phyloP scores from a whole-genome alignment of 2,797 vertebrate genomes.

The Synanceia verrucosa region DNA sequence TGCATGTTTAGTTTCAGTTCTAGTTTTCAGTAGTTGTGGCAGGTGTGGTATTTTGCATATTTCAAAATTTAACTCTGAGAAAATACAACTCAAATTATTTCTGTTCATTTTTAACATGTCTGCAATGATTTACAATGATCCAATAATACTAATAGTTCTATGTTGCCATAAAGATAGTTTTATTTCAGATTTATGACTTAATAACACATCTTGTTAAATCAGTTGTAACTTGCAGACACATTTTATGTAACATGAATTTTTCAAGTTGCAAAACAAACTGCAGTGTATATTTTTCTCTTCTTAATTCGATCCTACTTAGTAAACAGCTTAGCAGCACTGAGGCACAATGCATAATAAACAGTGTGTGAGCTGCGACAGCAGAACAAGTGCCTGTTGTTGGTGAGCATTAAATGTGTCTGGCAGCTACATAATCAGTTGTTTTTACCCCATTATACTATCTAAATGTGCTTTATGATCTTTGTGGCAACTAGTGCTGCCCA shows the following conservation, averaged over 20 bases:
- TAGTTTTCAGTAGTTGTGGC: neutral
- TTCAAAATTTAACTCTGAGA: neutral
- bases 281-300: neutral
- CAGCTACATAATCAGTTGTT: neutral
- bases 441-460: neutral
- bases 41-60: conserved; percentile 5
- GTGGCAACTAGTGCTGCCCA: neutral
- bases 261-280: conserved; percentile 7
- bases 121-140: neutral
- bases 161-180: too few relatives aligned
- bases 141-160: too few relatives aligned
- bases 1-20: conserved; percentile 39
- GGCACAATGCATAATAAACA: neutral
- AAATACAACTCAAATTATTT: neutral
- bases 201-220: too few relatives aligned
- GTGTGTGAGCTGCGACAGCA: conserved; percentile 12
- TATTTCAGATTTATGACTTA: too few relatives aligned
- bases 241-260: neutral
- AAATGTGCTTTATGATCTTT: neutral
- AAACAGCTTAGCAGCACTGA: conserved; percentile 19
- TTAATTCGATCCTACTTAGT: conserved; percentile 14
- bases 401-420: conserved; percentile 11
- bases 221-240: neutral
- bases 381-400: neutral
- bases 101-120: neutral